Conservation (phyloP, 2,113 vertebrate genomes). For the Lasiurus cinereus region DNA sequence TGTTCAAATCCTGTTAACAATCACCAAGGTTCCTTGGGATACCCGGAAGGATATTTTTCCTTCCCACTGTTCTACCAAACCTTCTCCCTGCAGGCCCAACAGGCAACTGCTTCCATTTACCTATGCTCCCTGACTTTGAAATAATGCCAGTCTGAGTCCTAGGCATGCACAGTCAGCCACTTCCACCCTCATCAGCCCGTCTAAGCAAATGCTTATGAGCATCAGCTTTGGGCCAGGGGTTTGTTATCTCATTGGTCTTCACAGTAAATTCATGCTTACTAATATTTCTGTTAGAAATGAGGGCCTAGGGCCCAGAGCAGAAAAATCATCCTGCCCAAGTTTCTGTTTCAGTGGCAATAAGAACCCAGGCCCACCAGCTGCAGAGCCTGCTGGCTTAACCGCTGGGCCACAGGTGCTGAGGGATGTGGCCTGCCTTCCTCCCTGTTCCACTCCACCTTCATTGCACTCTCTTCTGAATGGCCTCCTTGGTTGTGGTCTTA, state of each 20-base stretch:
- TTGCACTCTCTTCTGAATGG: neutral
- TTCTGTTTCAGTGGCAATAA: neutral
- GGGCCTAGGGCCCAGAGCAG: neutral
- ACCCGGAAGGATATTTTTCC: neutral
- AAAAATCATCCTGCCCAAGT: neutral
- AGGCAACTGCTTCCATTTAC: neutral
- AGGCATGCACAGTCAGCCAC: too few species aligned
- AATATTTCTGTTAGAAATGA: neutral
- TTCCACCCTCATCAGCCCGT: neutral
- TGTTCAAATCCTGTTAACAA: neutral
- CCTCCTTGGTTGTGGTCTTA: neutral
- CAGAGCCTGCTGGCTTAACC: neutral
- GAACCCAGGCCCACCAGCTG: rapidly evolving
- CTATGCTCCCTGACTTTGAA: neutral
- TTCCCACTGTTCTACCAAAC: neutral
- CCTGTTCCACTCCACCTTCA: too few species aligned
- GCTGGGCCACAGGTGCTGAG: rapidly evolving
- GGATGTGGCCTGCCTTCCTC: neutral
- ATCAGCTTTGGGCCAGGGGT: neutral
- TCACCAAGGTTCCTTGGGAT: neutral
- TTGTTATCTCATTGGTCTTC: neutral
- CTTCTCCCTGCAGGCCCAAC: neutral
- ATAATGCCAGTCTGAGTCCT: neutral
- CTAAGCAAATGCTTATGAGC: neutral
- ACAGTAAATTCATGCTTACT: neutral